Conservation (phyloP, 2,113 vertebrate genomes). For the Melanotaenia duboulayi region DNA sequence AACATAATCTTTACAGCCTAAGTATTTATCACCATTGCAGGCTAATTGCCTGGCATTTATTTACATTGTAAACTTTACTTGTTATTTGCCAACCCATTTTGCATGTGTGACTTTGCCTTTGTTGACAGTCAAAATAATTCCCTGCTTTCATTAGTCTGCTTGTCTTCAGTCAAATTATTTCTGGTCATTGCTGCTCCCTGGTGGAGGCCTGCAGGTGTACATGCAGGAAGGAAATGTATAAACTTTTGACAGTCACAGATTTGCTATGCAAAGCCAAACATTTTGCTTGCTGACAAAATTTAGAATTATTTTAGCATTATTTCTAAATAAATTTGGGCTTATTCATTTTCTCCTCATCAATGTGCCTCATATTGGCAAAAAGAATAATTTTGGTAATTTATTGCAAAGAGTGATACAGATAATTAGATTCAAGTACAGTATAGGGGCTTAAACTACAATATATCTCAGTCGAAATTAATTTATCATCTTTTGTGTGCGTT, state of each 20-base stretch:
- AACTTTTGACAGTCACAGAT: not conserved
- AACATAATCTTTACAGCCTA: not conserved
- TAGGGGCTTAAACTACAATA: no score
- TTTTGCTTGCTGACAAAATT: not conserved
- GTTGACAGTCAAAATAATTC: not conserved
- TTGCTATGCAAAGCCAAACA: not conserved
- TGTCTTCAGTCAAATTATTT: not conserved
- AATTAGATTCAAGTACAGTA: no score
- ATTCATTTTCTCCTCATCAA: no score
- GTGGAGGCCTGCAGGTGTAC: slow-evolving; percentile 18
- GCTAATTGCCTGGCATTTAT: not conserved
- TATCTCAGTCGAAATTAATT: no score
- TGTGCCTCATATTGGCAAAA: no score
- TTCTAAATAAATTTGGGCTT: no score
- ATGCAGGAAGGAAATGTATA: not conserved
- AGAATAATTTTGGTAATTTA: no score
- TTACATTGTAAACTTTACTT: not conserved
- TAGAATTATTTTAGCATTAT: not conserved
- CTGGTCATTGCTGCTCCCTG: slow-evolving; percentile 47
- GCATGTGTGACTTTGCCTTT: not conserved
- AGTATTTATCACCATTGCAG: not conserved
- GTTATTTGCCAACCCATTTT: not conserved
- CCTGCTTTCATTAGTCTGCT: not conserved
- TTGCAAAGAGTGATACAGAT: no score
- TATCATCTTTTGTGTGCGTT: no score